A percentile compares a stretch with the other conserved stretches of the same genome.
Conservation (phyloP, 2,888 invertebrate genomes). For the Synanthedon tipuliformis region DNA sequence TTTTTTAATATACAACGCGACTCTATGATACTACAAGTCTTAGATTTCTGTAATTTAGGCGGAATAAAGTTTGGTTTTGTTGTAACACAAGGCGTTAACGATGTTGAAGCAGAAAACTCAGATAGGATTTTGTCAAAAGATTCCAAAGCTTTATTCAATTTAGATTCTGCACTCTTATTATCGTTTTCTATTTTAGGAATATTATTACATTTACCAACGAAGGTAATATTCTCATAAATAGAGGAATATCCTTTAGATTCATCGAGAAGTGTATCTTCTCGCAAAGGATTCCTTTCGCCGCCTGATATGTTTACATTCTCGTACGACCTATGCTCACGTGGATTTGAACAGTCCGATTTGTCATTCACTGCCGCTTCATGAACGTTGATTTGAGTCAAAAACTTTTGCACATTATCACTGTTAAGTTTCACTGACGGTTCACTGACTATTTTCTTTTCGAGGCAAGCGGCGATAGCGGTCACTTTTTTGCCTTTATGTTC, state of each 20-base stretch:
- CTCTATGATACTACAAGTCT: slow-evolving; percentile 78
- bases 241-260: slow-evolving; percentile 59
- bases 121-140: slow-evolving; percentile 63
- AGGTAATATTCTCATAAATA: slow-evolving; percentile 61
- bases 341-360: slow-evolving; percentile 30
- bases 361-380: slow-evolving; percentile 35
- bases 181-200: slow-evolving; percentile 15
- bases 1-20: slow-evolving; percentile 76
- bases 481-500: slow-evolving; percentile 59
- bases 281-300: slow-evolving; percentile 22
- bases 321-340: slow-evolving; percentile 39
- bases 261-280: slow-evolving; percentile 35
- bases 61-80: slow-evolving; percentile 40
- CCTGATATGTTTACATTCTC: slow-evolving; percentile 58
- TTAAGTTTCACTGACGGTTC: slow-evolving; percentile 38
- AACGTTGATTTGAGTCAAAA: slow-evolving; percentile 32
- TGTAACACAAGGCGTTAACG: slow-evolving; percentile 31
- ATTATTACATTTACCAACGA: slow-evolving; percentile 33
- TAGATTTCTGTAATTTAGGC: slow-evolving; percentile 75
- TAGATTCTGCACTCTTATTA: slow-evolving; percentile 29
- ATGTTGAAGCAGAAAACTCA: slow-evolving; percentile 45
- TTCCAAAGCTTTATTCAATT: slow-evolving; percentile 56
- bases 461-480: slow-evolving; percentile 58
- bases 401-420: slow-evolving; percentile 55
- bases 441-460: slow-evolving; percentile 52